phyloP scores from a whole-genome alignment of 2,797 vertebrate species.

The Lutjanus campechanus region DNA sequence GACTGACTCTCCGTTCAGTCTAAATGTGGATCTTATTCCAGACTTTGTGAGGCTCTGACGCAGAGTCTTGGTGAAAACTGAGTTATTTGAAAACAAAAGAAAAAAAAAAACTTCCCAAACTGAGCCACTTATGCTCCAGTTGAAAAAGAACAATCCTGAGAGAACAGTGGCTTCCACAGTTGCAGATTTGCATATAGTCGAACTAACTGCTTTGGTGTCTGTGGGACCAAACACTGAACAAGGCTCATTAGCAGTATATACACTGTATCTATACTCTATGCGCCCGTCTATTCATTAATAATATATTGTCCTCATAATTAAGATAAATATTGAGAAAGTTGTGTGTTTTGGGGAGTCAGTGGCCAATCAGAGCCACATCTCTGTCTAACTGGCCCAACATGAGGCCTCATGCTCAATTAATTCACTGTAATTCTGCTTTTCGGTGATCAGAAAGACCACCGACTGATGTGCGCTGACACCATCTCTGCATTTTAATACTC shows the following conservation, averaged over 20 bases:
- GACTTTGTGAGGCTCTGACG: neutral
- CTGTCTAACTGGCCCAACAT: slow-evolving; percentile 3
- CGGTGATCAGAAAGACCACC: slow-evolving; percentile 32
- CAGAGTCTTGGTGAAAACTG: neutral
- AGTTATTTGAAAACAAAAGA: neutral
- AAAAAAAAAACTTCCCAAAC: neutral
- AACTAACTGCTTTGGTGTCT: slow-evolving; percentile 18
- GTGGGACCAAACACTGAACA: slow-evolving; percentile 1
- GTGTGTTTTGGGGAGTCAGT: slow-evolving; percentile 15
- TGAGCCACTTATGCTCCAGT: neutral
- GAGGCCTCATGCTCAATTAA: slow-evolving; percentile 13
- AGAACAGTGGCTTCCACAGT: slow-evolving; percentile 1
- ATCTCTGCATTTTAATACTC: slow-evolving; percentile 37
- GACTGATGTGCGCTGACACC: slow-evolving; percentile 18
- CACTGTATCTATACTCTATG: neutral
- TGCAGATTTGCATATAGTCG: slow-evolving; percentile 7
- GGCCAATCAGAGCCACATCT: slow-evolving; percentile 8
- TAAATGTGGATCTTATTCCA: too few species aligned
- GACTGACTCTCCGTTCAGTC: too few species aligned
- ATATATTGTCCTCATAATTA: slow-evolving; percentile 22
- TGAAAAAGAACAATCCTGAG: neutral
- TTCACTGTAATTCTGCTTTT: slow-evolving; percentile 17
- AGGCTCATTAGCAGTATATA: slow-evolving; percentile 29
- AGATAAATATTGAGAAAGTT: slow-evolving; percentile 7
- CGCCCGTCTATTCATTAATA: slow-evolving; percentile 28